Base-by-base conservation (phyloP, 2,113 vertebrate genomes). In the Bubo bubo region DNA sequence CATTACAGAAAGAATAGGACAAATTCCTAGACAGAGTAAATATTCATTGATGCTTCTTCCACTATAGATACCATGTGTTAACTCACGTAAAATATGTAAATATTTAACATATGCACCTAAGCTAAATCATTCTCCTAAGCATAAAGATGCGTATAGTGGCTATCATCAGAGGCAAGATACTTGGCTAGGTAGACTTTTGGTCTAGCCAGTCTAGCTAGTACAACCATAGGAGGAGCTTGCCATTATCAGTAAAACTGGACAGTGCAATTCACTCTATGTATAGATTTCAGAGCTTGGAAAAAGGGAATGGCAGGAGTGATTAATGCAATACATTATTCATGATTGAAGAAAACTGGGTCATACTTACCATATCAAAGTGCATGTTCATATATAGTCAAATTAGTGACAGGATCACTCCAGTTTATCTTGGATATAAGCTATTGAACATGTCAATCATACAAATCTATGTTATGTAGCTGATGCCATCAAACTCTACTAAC, bases 341-440 rank as follows among this genome's bases (percentile, higher is more conserved):
- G 20, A 80, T 28, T 49, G 21, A 86, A 84, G 59, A 84, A 91
- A 94, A 80, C 41, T 77, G 45, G 63, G 53, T 89, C 58, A 66
- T 68, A 32, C 41, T 60, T 93, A 62, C 26, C 43, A 76, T 63
- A 92, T 83, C 58, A 80, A 88, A 91, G 35, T 70, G 30, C 43
- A 68, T 60, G 49, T 58, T 68, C 1, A 0, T 35, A 39, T 80
- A 39, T 22, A 39, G 75, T 93, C 53, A 76, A 88, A 88, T 83
- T 68, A 91, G 35, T 43, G 58, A 80, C 58, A 83, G 30, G 19
- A 80, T 89, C 63, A 53, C 49, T 83, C 53, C 43, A 68, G 79
- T 94, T 93, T 75, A 56, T 83, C 75, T 96, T 88, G 70, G 79
- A 83, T 58, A 88, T 93, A 80, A 94, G 18, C 34, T 80, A 55